These are phyloP conservation scores for Mormyrus proboscirostris DNA, from an alignment of 2,797 vertebrate genomes.

Conservation along the genomic window DNA sequence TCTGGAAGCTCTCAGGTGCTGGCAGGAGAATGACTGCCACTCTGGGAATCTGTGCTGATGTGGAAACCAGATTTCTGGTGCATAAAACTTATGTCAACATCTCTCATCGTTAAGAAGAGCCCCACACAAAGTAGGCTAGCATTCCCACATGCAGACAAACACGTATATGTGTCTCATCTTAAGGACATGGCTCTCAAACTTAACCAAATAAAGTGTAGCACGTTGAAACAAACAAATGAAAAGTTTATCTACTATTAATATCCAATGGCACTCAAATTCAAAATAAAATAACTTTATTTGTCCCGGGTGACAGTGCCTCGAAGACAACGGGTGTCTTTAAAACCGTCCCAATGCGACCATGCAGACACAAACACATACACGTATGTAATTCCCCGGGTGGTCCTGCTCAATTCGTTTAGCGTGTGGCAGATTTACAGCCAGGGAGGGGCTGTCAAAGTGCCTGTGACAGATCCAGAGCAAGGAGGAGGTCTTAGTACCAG, in stretches of 20 bases:
- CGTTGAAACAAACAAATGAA: not conserved
- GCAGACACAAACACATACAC: conserved; percentile 2
- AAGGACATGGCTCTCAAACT: not conserved
- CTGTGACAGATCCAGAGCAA: conserved; percentile 8
- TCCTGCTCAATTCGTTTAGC: conserved; percentile 31
- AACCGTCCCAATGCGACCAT: not conserved
- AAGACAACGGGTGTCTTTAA: not conserved
- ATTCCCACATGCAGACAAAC: conserved; percentile 17
- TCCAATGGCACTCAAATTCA: not conserved
- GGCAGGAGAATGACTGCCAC: conserved; percentile 25
- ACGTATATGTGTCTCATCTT: conserved; percentile 19
- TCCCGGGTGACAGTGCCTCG: not conserved
- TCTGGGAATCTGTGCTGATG: conserved; percentile 37
- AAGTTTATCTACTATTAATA: not conserved
- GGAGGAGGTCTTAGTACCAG: not conserved
- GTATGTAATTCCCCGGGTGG: conserved; percentile 19
- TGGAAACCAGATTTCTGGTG: conserved; percentile 48
- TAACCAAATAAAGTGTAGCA: not conserved
- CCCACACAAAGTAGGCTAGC: not conserved
- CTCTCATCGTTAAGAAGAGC: conserved; percentile 26
- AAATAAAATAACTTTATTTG: too few relatives aligned
- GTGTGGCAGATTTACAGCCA: conserved; percentile 26
- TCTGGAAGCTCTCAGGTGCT: conserved; percentile 47
- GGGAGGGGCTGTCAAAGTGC: not conserved
- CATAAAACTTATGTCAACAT: conserved; percentile 44